Percentiles rank a stretch among this genome's conserved stretches.
These are phyloP conservation scores for Helicoverpa zea DNA, from an alignment of 1,140 invertebrate species.

Conservation along the genomic window DNA sequence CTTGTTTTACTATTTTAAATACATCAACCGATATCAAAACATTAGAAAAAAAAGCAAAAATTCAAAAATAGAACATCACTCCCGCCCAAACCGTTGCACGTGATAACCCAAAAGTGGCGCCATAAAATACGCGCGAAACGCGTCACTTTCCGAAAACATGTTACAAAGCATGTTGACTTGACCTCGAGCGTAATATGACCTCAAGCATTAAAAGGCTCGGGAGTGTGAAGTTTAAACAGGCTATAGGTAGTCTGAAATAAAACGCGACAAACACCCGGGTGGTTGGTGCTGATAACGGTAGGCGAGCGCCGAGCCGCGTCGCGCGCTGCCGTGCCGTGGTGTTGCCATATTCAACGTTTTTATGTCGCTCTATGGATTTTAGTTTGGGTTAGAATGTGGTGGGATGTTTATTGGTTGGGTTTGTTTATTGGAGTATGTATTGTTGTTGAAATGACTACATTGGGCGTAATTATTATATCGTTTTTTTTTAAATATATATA, in stretches of 20 bases:
- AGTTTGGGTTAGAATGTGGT: slow-evolving; percentile 26
- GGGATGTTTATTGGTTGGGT: slow-evolving; percentile 21
- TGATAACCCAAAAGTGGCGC: slow-evolving; percentile 17
- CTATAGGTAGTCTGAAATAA: slow-evolving; percentile 55
- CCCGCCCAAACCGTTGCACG: not conserved
- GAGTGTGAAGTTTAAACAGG: slow-evolving; percentile 51
- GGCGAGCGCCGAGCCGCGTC: slow-evolving; percentile 35
- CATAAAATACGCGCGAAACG: slow-evolving; percentile 38
- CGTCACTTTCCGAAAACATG: slow-evolving; percentile 32
- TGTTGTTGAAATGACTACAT: slow-evolving; percentile 32
- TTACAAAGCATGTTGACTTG: slow-evolving; percentile 46
- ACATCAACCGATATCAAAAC: not conserved
- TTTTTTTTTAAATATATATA: too few relatives aligned
- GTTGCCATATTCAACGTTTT: slow-evolving; percentile 41
- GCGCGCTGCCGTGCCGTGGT: slow-evolving; percentile 24
- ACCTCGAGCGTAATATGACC: slow-evolving; percentile 14
- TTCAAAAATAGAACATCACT: not conserved
- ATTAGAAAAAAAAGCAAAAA: not conserved
- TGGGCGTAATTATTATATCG: not conserved
- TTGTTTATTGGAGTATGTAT: slow-evolving; percentile 27
- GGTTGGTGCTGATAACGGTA: slow-evolving; percentile 56
- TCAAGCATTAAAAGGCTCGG: slow-evolving; percentile 43
- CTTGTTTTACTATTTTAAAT: too few relatives aligned
- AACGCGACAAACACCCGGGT: slow-evolving; percentile 53
- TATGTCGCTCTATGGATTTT: slow-evolving; percentile 42